A percentile compares a stretch with the other conserved stretches of the same genome.
These are phyloP conservation scores for Apeltes quadracus DNA, from an alignment of 2,113 vertebrate genomes.

Conservation along the genomic window DNA sequence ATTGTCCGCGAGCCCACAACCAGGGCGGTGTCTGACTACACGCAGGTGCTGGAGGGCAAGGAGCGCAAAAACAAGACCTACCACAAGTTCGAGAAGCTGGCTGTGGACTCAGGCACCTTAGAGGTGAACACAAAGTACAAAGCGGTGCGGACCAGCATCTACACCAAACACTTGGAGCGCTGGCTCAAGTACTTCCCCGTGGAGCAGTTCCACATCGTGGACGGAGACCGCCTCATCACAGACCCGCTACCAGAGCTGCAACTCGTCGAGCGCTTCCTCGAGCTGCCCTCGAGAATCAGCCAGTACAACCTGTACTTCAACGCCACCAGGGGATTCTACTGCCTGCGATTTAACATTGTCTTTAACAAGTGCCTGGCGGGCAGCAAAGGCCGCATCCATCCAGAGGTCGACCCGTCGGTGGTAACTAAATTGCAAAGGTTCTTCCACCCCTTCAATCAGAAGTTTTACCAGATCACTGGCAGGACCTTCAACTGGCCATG, in stretches of 20 bases:
- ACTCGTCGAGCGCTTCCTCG: conserved; percentile 92
- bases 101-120: conserved; percentile 88
- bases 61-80: conserved; percentile 97
- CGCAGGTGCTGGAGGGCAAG: conserved; percentile 95
- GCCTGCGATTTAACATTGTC: conserved; percentile 93
- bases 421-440: conserved; percentile 92
- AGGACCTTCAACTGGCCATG: conserved; percentile 95
- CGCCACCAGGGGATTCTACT: conserved; percentile 95
- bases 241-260: conserved; percentile 95
- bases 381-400: conserved; percentile 97
- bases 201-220: conserved; percentile 95
- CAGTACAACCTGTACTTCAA: conserved; percentile 98
- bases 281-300: conserved; percentile 92
- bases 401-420: conserved; percentile 90
- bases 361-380: conserved; percentile 98
- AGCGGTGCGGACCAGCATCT: conserved; percentile 95
- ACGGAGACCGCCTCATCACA: conserved; percentile 92
- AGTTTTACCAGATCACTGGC: conserved; percentile 97
- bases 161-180: conserved; percentile 95
- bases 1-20: conserved; percentile 96
- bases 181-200: conserved; percentile 96
- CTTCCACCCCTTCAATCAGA: conserved; percentile 98
- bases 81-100: conserved; percentile 94
- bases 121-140: conserved; percentile 98
- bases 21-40: conserved; percentile 96